Evolutionary conservation across 2,113 vertebrate genomes (phyloP).

Genomic region (Pelusios castaneus): DNA sequence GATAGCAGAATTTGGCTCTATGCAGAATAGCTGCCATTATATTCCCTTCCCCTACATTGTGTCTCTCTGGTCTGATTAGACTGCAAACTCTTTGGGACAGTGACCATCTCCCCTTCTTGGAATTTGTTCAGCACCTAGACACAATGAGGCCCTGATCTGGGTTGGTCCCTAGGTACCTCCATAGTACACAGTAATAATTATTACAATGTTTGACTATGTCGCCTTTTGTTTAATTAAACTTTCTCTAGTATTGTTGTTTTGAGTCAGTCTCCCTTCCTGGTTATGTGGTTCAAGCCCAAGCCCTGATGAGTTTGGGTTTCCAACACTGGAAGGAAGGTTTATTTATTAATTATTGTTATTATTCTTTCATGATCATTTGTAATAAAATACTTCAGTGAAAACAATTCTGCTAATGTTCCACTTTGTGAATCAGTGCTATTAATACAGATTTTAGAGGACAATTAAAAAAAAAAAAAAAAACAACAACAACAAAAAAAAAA

Average conservation of each 20-base stretch:
- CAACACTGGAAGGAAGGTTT: not conserved
- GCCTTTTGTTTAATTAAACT: no score
- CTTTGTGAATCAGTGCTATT: not conserved
- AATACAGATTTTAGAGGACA: not conserved
- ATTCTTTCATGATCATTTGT: constrained; percentile 35
- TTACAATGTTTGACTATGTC: not conserved
- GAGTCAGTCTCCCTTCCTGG: not conserved
- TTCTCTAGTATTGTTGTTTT: no score
- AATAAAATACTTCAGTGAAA: constrained; percentile 42
- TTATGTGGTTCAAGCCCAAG: not conserved
- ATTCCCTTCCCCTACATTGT: not conserved
- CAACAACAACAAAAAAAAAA: no score
- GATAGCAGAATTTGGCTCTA: not conserved
- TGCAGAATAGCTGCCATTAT: rapidly evolving
- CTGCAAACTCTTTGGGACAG: not conserved
- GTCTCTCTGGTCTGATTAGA: not conserved
- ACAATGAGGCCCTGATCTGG: not conserved
- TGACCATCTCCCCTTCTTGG: not conserved
- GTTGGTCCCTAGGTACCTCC: not conserved
- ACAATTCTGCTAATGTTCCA: constrained; percentile 16
- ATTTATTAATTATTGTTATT: constrained; percentile 25
- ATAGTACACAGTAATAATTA: constrained; percentile 14
- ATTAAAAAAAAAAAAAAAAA: no score
- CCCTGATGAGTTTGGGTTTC: constrained; percentile 12
- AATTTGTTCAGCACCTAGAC: not conserved